Evolutionary conservation across 2,888 invertebrate genomes (phyloP).

Genomic region (Diplolepis rosae): DNA sequence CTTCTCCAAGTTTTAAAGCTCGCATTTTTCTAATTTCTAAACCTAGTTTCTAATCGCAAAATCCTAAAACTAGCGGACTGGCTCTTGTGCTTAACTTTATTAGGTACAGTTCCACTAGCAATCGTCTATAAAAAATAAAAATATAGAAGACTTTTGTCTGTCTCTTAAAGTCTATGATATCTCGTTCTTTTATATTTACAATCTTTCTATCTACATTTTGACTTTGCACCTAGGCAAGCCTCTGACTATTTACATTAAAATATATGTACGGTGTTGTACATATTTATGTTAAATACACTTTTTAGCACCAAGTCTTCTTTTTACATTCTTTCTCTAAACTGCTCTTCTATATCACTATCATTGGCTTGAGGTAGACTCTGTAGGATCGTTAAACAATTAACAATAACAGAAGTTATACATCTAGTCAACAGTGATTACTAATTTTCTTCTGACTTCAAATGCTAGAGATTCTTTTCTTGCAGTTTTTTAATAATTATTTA

Average conservation of each 20-base stretch:
- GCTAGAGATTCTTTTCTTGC: constrained; percentile 14
- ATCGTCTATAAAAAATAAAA: constrained; percentile 37
- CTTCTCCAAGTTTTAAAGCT: constrained; percentile 17
- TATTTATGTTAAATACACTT: constrained; percentile 30
- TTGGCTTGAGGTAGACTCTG: constrained; percentile 66
- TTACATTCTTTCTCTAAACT: background rate
- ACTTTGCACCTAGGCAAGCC: constrained; percentile 22
- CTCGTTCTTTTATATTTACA: constrained; percentile 36
- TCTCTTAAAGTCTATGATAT: constrained; percentile 13
- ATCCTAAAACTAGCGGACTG: constrained; percentile 20
- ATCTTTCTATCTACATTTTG: constrained; percentile 28
- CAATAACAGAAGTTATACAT: constrained; percentile 56
- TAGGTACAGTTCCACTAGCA: constrained; percentile 13
- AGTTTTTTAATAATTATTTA: background rate
- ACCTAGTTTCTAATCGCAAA: background rate
- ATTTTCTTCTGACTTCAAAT: constrained; percentile 18
- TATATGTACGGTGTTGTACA: constrained; percentile 2
- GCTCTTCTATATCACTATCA: constrained; percentile 13
- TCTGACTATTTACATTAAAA: constrained; percentile 38
- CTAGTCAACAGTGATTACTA: constrained; percentile 53
- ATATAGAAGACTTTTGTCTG: constrained; percentile 29
- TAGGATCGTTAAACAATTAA: constrained; percentile 59
- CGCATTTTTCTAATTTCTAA: background rate
- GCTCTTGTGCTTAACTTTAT: background rate
- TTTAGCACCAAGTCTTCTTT: constrained; percentile 19